A percentile compares a stretch with the other conserved stretches of the same genome.
phyloP scores from a whole-genome alignment of 2,113 vertebrate species.

The Solea senegalensis region DNA sequence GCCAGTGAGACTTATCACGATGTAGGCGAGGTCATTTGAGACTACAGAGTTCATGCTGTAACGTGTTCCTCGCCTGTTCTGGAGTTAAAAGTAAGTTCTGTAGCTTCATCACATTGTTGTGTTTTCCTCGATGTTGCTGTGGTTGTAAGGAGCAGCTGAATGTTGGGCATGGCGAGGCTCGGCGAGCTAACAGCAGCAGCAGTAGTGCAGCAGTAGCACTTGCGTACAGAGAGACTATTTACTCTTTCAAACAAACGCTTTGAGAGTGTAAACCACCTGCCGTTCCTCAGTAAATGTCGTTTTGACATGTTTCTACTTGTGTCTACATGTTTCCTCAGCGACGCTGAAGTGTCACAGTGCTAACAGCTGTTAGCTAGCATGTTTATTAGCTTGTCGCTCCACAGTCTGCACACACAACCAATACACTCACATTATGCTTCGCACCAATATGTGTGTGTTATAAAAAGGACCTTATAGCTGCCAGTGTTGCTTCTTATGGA shows the following conservation, averaged over 20 bases:
- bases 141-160: slow-evolving; percentile 4
- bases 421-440: no score
- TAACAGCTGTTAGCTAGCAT: slow-evolving; percentile 55
- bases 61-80: slow-evolving; percentile 24
- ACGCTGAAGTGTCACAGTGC: background rate
- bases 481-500: no score
- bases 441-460: no score
- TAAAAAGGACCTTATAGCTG: no score
- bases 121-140: slow-evolving; percentile 7
- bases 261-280: background rate
- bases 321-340: background rate
- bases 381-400: slow-evolving; percentile 16
- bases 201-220: slow-evolving; percentile 9
- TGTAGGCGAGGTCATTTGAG: slow-evolving; percentile 49
- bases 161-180: slow-evolving; percentile 38
- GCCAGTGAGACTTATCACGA: slow-evolving; percentile 48
- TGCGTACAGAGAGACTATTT: background rate
- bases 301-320: background rate
- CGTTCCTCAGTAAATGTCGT: background rate
- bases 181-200: slow-evolving; percentile 32
- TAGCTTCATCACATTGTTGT: background rate
- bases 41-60: slow-evolving; percentile 42
- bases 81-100: slow-evolving; percentile 65
- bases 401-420: background rate
- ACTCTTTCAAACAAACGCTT: no score